Conservation (phyloP, 2,797 vertebrate species). For the Atherinosoma microstoma region DNA sequence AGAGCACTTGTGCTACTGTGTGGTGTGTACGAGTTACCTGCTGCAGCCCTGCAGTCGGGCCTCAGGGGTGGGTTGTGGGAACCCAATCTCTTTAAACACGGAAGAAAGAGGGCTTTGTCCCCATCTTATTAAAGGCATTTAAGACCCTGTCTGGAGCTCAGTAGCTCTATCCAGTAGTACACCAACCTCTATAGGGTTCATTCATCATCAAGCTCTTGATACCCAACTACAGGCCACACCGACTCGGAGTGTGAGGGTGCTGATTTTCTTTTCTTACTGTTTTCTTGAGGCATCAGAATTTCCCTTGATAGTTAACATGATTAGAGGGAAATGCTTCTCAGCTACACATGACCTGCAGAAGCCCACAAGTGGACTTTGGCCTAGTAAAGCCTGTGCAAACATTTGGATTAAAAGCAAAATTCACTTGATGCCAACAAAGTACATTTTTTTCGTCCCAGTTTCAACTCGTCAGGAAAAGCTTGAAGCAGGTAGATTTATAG, state of each 20-base stretch:
- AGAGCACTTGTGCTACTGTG: conserved; percentile 28
- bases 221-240: conserved; percentile 31
- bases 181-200: conserved; percentile 66
- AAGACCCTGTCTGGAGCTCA: conserved; percentile 77
- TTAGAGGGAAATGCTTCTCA: conserved; percentile 33
- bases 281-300: conserved; percentile 31
- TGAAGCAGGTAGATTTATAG: background rate
- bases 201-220: conserved; percentile 66
- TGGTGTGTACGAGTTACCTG: conserved; percentile 66
- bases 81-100: conserved; percentile 80
- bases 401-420: conserved; percentile 21
- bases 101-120: conserved; percentile 84
- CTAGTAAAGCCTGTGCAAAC: conserved; percentile 20
- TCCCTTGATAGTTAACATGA: conserved; percentile 26
- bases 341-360: conserved; percentile 35
- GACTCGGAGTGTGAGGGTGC: conserved; percentile 26
- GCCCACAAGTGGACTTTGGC: conserved; percentile 29
- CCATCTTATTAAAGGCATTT: conserved; percentile 83
- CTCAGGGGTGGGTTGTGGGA: conserved; percentile 76
- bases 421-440: background rate
- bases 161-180: conserved; percentile 59
- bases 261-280: conserved; percentile 43
- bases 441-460: background rate
- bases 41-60: conserved; percentile 63
- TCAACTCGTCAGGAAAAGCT: background rate